Evolutionary conservation across 2,888 invertebrate species (phyloP), one percentile per base, ranked within the genome.

Genomic region (Dryobota labecula): DNA sequence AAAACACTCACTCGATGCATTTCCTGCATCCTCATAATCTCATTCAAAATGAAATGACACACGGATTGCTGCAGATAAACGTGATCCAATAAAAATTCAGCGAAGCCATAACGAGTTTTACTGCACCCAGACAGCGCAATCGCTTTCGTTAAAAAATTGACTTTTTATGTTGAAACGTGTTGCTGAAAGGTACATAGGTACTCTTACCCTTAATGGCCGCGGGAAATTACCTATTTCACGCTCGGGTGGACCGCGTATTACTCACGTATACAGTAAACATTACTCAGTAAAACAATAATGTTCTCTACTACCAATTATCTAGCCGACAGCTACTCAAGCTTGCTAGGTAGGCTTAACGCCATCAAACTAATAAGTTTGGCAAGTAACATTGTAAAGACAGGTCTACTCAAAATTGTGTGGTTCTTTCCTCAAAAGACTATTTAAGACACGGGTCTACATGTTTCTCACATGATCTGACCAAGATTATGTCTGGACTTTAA

Each of bases 151-250:
- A 83, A 87, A 89, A 88, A 88, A 88, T 74, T 78, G 73, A 80
- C 80, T 47, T 82, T 90, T 90, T 87, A 90, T 84, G 86, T 82
- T 74, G 75, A 74, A 69, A 89, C 87, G 88, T 89, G 88, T 84
- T 85, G 73, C 79, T 74, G 66, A 80, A 79, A 72, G 81, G 78
- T 79, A 43, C n/a, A 6, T 18, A 70, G 84, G 82, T 86, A 88
- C 88, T 89, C 78, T 86, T 82, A 74, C 74, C 77, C 75, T 87
- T 90, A 89, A 92, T 90, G 87, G 89, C 80, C 76, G 83, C 82
- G 81, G 89, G 88, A 90, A 92, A 93, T 92, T 90, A 92, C 90
- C 89, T 90, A 90, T 94, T 93, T 91, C 90, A 88, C 89, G 91
- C 87, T 83, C 78, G 81, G 88, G 82, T 88, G 86, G 84, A 82